Base-by-base conservation (phyloP, 2,797 vertebrate species). In the Sebastes dallii region DNA sequence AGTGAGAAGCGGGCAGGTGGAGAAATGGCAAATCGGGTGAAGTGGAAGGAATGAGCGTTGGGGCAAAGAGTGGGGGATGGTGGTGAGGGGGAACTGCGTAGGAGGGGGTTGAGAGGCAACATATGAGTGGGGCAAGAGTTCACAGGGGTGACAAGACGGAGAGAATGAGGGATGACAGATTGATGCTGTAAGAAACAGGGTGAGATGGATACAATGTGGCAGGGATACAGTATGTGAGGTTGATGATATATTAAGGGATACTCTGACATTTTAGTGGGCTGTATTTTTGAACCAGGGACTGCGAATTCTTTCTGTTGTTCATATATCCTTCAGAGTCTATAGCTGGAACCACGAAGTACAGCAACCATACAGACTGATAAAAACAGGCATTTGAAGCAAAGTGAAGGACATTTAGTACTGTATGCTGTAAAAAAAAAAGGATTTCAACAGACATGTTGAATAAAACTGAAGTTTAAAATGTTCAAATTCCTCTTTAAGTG, bases 1-100 rank as follows among this genome's bases (percentile, higher is more conserved):
- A 77, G 80, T 92, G 89, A 85, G 89, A 91, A 93, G 79, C 34
- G 36, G 88, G 79, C 94, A 94, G 95, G 95, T 94, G 91, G 89
- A 94, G 86, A 83, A 75, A 93, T 90, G 86, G 89, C 67, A 88
- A 91, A 94, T 83, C 83, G 87, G 92, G 89, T 93, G 94, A 94
- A 95, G 93, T 93, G 95, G 95, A 95, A 96, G 92, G 65, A 91
- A 94, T 91, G 84, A 88, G 88, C 2, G 16, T 64, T 79, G 82
- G 83, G 89, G 83, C 78, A 86, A 87, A 78, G 70, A 66, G 74
- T 73, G 90, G 89, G 92, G 92, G 91, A 88, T 88, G 92, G 93
- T 77, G 77, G 60, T 71, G 20, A 30, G 77, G 89, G 88, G 71
- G 72, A 29, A 75, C 24, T 6, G 64, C 12, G 25, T 84, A 16